Percentiles rank a stretch among this genome's conserved stretches.
Evolutionary conservation across 2,888 invertebrate genomes (phyloP).

Genomic region (Lapara coniferarum): DNA sequence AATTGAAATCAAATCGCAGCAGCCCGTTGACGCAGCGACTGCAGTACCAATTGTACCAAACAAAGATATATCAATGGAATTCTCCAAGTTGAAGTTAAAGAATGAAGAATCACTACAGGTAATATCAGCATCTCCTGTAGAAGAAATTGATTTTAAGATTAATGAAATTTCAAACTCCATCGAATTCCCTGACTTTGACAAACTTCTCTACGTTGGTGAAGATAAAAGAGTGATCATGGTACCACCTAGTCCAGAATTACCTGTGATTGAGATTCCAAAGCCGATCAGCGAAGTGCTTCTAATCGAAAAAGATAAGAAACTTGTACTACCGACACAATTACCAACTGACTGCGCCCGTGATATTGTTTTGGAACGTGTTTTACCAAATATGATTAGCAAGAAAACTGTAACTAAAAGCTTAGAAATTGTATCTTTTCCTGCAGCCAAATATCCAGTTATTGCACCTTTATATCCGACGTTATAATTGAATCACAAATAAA

Average conservation of each 20-base stretch:
- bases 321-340: conserved; percentile 11
- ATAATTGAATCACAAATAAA: conserved; percentile 5
- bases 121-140: neutral
- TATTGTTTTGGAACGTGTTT: conserved; percentile 47
- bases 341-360: conserved; percentile 44
- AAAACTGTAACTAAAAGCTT: conserved; percentile 33
- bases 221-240: conserved; percentile 6
- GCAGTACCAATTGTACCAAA: neutral
- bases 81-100: neutral
- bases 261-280: neutral
- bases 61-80: neutral
- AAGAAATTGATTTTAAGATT: conserved; percentile 3
- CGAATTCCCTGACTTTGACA: neutral
- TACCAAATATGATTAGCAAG: conserved; percentile 44
- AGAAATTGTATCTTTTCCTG: conserved; percentile 35
- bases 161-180: neutral
- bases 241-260: neutral
- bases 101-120: conserved; percentile 13
- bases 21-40: neutral
- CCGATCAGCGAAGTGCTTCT: neutral
- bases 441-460: conserved; percentile 2
- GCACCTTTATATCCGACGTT: no score
- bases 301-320: neutral
- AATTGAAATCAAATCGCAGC: neutral
- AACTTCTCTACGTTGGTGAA: neutral